Conservation (phyloP, 2,888 invertebrate species). For the Mellilla xanthometata region DNA sequence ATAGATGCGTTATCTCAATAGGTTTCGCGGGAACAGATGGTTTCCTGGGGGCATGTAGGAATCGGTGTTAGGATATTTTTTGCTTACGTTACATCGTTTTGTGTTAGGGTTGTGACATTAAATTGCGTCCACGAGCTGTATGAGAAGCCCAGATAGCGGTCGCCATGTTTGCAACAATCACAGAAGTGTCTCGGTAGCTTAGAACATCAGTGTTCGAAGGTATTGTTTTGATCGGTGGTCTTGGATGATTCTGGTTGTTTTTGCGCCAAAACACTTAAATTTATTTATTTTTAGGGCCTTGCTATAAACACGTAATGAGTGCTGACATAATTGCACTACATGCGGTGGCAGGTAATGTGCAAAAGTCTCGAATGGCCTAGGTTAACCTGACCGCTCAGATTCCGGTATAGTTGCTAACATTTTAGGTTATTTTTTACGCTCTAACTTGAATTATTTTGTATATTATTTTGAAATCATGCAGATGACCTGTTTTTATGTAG, state of each 20-base stretch:
- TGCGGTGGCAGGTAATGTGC: constrained; percentile 51
- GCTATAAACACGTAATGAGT: constrained; percentile 46
- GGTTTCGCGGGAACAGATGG: constrained; percentile 49
- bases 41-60: constrained; percentile 52
- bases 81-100: constrained; percentile 79
- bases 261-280: constrained; percentile 40
- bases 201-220: constrained; percentile 57
- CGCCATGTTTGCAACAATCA: constrained; percentile 83
- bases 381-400: constrained; percentile 61
- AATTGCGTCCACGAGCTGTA: constrained; percentile 72
- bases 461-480: constrained; percentile 36
- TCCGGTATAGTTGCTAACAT: constrained; percentile 52
- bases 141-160: constrained; percentile 81
- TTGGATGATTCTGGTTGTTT: constrained; percentile 45
- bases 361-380: constrained; percentile 76
- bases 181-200: constrained; percentile 72
- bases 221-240: constrained; percentile 68
- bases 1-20: constrained; percentile 40
- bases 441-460: constrained; percentile 33
- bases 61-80: constrained; percentile 70
- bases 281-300: constrained; percentile 38
- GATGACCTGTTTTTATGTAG: constrained; percentile 15
- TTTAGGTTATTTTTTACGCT: constrained; percentile 63
- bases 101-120: constrained; percentile 79
- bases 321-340: constrained; percentile 52